Percentiles rank a stretch among this genome's conserved stretches.
phyloP scores from a whole-genome alignment of 2,797 vertebrate species.

The Hozukius guyotensis region DNA sequence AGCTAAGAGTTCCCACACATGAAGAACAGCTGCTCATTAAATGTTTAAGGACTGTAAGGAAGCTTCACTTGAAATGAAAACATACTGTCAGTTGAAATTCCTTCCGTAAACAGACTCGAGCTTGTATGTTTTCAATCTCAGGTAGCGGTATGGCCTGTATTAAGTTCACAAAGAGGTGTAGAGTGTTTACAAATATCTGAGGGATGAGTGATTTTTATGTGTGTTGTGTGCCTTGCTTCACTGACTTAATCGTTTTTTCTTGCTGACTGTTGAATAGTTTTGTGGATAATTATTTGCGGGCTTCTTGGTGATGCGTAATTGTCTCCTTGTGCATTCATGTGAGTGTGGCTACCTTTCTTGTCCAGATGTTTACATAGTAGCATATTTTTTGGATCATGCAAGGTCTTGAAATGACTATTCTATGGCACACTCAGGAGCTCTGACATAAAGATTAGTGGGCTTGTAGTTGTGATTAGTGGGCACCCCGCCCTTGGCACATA shows the following conservation, averaged over 20 bases:
- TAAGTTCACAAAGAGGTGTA: background rate
- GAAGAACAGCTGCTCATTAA: background rate
- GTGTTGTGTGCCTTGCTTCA: background rate
- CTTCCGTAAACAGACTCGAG: background rate
- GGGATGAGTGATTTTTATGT: background rate
- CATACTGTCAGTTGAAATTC: background rate
- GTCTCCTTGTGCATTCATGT: background rate
- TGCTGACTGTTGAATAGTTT: background rate
- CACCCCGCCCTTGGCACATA: background rate
- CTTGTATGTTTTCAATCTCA: background rate
- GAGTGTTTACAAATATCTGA: background rate
- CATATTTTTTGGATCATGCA: background rate
- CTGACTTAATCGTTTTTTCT: background rate
- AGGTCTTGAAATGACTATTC: background rate
- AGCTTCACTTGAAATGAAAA: background rate
- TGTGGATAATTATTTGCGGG: background rate
- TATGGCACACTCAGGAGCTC: background rate
- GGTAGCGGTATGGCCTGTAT: background rate
- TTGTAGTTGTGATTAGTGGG: background rate
- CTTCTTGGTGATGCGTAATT: background rate
- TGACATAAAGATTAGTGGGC: background rate
- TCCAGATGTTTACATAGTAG: background rate
- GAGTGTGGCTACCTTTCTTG: background rate
- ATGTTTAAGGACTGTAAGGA: background rate
- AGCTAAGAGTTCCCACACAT: background rate